phyloP scores from a whole-genome alignment of 2,113 vertebrate genomes.

The Epinephelus lanceolatus region DNA sequence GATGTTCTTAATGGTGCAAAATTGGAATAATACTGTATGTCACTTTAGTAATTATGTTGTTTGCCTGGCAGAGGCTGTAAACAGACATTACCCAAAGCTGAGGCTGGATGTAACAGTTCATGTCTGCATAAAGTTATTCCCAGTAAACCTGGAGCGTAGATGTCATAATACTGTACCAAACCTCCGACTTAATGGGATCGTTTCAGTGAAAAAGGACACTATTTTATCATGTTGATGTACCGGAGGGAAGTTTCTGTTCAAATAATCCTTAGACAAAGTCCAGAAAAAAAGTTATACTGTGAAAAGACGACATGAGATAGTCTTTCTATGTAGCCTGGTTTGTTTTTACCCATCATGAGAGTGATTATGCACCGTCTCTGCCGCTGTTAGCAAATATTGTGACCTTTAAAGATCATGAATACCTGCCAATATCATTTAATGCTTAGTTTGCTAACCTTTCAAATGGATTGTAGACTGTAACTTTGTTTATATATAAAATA shows the following conservation, averaged over 20 bases:
- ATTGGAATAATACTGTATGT: slow-evolving; percentile 3
- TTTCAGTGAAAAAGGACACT: neutral
- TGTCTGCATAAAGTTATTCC: neutral
- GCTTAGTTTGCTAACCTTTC: neutral
- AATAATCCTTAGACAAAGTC: neutral
- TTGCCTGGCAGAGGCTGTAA: neutral
- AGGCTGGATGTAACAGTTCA: neutral
- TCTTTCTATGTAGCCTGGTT: slow-evolving; percentile 19
- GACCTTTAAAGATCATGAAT: neutral
- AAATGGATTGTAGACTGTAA: neutral
- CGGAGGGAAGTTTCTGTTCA: neutral
- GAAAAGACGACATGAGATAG: neutral
- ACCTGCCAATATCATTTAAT: neutral
- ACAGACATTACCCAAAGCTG: neutral
- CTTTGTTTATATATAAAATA: too few relatives aligned
- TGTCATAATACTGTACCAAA: slow-evolving; percentile 11
- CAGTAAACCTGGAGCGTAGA: neutral
- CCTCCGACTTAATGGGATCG: too few relatives aligned
- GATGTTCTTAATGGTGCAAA: slow-evolving; percentile 16
- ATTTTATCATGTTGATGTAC: neutral
- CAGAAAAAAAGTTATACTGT: slow-evolving; percentile 11
- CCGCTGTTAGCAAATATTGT: neutral
- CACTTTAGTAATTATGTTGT: neutral
- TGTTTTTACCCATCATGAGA: slow-evolving; percentile 21
- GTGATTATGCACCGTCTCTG: neutral